Base-by-base conservation (phyloP, 1,140 invertebrate genomes). In the Drosophila virilis region DNA sequence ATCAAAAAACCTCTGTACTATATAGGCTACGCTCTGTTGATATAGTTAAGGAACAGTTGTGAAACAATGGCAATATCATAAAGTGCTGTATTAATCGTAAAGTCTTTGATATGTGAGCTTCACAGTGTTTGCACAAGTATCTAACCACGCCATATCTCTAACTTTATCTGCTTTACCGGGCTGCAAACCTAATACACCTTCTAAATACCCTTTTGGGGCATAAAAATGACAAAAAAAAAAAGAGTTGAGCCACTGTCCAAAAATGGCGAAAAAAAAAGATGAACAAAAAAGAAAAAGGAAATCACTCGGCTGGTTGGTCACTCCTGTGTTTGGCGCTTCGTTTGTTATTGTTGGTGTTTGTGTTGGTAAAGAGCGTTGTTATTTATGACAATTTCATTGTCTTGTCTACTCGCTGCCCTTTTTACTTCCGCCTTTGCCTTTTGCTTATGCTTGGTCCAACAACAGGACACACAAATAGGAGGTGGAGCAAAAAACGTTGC, bases 361-460 rank as follows among this genome's bases (percentile, higher is more conserved):
- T 78, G 83, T 72, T 81, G 71, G 48, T 70, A 65, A 72, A 74
- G 74, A 75, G 80, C 82, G 66, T 80, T 88, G 76, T 89, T 88
- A 88, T 88, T 88, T 88, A 88, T 88, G 83, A 89, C 79, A 88
- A 89, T 88, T 88, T 88, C 83, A 88, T 88, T 88, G 83, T 88
- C 83, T 88, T 88, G 84, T 89, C 83, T 81, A 64, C 84, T 83
- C 65, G 80, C 84, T 89, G 79, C 73, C 80, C 69, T 89, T 88
- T 89, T 86, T 80, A 74, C 83, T 83, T 74, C 73, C 77, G 79
- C 66, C 73, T 83, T 88, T 88, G 83, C 79, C 79, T 77, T 78
- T 88, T 76, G 64, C 78, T 86, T 82, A 78, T 85, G 80, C 77
- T 8, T 35, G n/a, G 42, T 17, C 22, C 55, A 32, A 80, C 73